Conservation (phyloP, 2,888 invertebrate species). For the Chelonus formosanus region DNA sequence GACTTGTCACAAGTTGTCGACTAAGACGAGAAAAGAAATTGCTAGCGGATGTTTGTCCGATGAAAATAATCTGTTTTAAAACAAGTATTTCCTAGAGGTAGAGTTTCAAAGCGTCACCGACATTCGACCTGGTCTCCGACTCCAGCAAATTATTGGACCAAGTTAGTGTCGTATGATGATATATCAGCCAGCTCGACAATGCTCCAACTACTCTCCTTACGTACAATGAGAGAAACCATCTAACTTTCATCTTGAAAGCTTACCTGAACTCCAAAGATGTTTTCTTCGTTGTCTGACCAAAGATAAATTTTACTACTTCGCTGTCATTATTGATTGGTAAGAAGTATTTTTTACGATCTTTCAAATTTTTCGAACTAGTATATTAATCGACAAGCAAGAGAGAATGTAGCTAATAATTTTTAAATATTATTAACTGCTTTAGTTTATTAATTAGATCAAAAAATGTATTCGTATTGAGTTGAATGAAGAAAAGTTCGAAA, state of each 20-base stretch:
- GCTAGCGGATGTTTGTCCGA: constrained; percentile 14
- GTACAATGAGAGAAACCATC: constrained; percentile 45
- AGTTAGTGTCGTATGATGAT: constrained; percentile 53
- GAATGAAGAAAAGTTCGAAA: no score
- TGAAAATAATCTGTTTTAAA: constrained; percentile 10
- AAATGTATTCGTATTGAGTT: no score
- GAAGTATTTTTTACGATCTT: no score
- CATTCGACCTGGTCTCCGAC: constrained; percentile 46
- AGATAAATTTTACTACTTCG: no score
- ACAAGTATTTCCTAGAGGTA: not conserved
- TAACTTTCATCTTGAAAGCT: constrained; percentile 47
- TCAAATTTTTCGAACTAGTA: no score
- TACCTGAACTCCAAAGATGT: constrained; percentile 29
- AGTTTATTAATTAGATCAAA: no score
- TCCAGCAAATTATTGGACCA: constrained; percentile 53
- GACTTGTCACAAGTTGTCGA: constrained; percentile 15
- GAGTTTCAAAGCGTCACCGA: constrained; percentile 37
- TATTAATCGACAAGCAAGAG: no score
- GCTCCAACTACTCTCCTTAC: constrained; percentile 41
- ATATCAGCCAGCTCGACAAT: constrained; percentile 53
- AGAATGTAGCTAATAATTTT: no score
- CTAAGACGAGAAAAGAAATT: constrained; percentile 9
- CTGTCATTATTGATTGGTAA: no score
- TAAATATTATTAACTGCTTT: no score
- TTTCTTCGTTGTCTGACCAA: not conserved